Evolutionary conservation across 2,113 vertebrate species (phyloP).

Genomic region (Nanger granti): DNA sequence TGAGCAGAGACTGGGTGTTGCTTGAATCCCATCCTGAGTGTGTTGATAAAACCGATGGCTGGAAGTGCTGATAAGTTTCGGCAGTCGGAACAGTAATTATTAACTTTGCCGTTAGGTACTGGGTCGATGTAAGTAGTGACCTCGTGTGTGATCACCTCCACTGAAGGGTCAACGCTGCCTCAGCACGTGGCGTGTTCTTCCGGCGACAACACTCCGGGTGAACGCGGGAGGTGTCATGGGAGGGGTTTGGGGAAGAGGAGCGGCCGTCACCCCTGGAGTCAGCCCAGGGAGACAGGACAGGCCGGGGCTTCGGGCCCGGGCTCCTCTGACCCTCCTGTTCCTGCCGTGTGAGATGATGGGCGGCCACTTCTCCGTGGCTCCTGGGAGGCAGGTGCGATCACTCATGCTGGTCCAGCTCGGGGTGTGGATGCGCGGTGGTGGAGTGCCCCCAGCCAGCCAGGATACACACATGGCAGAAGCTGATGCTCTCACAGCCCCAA

Average conservation of each 20-base stretch:
- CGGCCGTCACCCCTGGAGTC: not conserved
- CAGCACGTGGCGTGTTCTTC: not conserved
- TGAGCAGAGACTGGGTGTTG: not conserved
- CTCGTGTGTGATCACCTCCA: not conserved
- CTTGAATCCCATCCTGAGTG: not conserved
- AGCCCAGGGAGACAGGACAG: not conserved
- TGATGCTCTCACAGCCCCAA: rapidly evolving
- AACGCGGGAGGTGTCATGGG: not conserved
- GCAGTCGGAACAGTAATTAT: not conserved
- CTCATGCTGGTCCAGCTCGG: rapidly evolving
- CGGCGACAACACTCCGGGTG: not conserved
- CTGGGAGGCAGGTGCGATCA: not conserved
- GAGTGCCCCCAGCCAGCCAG: not conserved
- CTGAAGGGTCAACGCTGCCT: not conserved
- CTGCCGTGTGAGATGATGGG: rapidly evolving
- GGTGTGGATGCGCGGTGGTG: rapidly evolving
- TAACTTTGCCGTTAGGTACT: not conserved
- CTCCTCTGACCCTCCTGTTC: not conserved
- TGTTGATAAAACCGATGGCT: not conserved
- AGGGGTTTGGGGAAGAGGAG: no score
- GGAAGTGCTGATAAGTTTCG: not conserved
- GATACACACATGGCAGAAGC: not conserved
- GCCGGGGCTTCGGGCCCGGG: not conserved
- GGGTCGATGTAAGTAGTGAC: not conserved
- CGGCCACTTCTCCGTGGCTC: rapidly evolving